A percentile compares a stretch with the other conserved stretches of the same genome.
Conservation (phyloP, 1,140 invertebrate genomes). For the Sogatella furcifera region DNA sequence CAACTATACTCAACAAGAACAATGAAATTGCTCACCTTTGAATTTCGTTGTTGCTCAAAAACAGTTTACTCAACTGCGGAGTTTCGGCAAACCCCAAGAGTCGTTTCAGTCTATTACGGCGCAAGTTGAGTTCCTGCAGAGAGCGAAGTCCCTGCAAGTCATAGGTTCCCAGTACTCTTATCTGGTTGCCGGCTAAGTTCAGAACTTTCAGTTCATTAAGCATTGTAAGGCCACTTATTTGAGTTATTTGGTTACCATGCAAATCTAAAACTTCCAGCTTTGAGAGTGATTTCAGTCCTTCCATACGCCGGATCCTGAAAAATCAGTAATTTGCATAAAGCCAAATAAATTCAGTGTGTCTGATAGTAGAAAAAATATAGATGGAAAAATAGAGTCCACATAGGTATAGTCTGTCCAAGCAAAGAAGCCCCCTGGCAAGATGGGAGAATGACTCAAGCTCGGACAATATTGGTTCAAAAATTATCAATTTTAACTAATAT, state of each 20-base stretch:
- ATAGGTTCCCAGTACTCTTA: constrained; percentile 55
- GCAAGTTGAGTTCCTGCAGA: constrained; percentile 75
- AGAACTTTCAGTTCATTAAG: constrained; percentile 68
- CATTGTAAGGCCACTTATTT: constrained; percentile 46
- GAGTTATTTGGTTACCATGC: constrained; percentile 77
- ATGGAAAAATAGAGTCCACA: no score
- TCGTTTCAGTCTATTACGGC: constrained; percentile 70
- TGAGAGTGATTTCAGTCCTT: constrained; percentile 55
- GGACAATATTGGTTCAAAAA: no score
- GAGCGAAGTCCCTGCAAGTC: constrained; percentile 65
- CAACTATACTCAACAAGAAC: no score
- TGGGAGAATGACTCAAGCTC: no score
- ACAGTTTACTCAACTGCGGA: constrained; percentile 68
- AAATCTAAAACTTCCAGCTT: constrained; percentile 82
- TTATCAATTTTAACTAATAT: no score
- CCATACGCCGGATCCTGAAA: constrained; percentile 57
- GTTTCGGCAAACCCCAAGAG: constrained; percentile 69
- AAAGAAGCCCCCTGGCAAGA: no score
- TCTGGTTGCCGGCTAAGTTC: constrained; percentile 83
- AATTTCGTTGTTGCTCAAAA: constrained; percentile 78
- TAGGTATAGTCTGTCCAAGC: no score
- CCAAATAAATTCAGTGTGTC: no score
- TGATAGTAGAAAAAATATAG: no score
- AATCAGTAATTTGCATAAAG: no score
- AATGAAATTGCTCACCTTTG: constrained; percentile 41